Base-by-base conservation (phyloP, 2,888 invertebrate genomes). In the Phasia obesa region DNA sequence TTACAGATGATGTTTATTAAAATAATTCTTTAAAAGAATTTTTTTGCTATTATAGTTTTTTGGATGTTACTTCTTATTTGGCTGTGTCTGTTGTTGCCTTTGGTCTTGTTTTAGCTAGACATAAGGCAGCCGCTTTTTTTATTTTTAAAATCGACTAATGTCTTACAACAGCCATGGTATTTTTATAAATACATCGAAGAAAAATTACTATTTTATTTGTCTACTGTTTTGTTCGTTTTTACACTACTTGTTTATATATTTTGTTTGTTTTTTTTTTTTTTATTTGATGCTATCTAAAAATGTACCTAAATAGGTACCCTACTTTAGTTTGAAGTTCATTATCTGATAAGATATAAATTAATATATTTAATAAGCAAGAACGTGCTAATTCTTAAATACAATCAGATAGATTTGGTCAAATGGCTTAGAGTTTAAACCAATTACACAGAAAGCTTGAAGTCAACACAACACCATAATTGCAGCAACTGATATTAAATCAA, bases 1-100 rank as follows among this genome's bases (percentile, higher is more conserved):
- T 27, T 55, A 51, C 55, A 74, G 55, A 67, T 69, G 71, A 55
- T 74, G 44, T 74, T 78, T 74, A 78, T 74, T 82, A 76, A 69
- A 77, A 82, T 73, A 73, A 82, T 81, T 77, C 69, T 67, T 77
- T 77, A 23, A 69, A 65, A 70, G 64, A 21, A 59, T 65, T 65
- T 44, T 27, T 60, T 35, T 3, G 23, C 17, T 47, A 27, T 19
- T 47, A 35, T 55, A 42, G 25, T 38, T 74, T n/a, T 60, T 67
- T 27, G 19, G 7, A 35, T 11, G 11, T 65, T 69, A 44, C 21
- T 19, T 47, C 25, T 51, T 31, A 0, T 35, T 19, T 35, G 17
- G 21, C 13, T 49, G 7, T 70, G 21, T 55, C 3, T 69, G 19
- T 67, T 25, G 17, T 38, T 67, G 67, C 53, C 25, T n/a, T 71